Percentiles rank a stretch among this genome's conserved stretches.
phyloP scores from a whole-genome alignment of 1,140 invertebrate genomes.

The Cotesia glomerata region DNA sequence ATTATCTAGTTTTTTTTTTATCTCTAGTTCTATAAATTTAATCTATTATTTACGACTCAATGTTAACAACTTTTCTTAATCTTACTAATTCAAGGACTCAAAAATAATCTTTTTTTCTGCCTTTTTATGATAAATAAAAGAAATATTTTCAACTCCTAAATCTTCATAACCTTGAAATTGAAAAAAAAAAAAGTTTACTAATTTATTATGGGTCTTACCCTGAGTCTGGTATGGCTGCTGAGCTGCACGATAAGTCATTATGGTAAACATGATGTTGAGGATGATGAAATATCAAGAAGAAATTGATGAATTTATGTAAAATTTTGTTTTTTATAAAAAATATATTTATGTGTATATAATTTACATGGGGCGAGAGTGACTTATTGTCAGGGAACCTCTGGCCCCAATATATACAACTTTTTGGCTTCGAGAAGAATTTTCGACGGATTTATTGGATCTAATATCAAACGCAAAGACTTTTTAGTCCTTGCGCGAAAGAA shows the following conservation, averaged over 20 bases:
- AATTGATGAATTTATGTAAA: constrained; percentile 3
- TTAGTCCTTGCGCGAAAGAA: constrained; percentile 23
- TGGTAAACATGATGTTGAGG: constrained; percentile 24
- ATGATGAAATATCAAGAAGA: neutral
- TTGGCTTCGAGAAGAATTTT: constrained; percentile 33
- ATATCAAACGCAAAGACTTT: constrained; percentile 19
- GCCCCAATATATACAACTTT: constrained; percentile 31
- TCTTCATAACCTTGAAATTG: too few relatives aligned
- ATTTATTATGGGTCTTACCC: neutral
- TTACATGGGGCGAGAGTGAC: constrained; percentile 15
- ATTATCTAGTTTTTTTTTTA: neutral
- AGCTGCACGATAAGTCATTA: constrained; percentile 38
- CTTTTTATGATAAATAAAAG: too few relatives aligned
- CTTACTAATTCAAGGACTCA: neutral
- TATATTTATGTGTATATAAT: constrained; percentile 9
- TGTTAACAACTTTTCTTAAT: neutral
- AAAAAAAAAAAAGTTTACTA: neutral
- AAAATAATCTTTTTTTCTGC: neutral
- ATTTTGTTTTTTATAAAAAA: constrained; percentile 11
- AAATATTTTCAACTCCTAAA: neutral
- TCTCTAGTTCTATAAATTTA: neutral
- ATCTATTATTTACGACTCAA: constrained; percentile 2
- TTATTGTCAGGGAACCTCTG: constrained; percentile 28
- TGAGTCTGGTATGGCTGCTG: constrained; percentile 33
- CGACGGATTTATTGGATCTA: constrained; percentile 12